phyloP scores from a whole-genome alignment of 2,888 invertebrate genomes.

The Sceliomorpha sp. region DNA sequence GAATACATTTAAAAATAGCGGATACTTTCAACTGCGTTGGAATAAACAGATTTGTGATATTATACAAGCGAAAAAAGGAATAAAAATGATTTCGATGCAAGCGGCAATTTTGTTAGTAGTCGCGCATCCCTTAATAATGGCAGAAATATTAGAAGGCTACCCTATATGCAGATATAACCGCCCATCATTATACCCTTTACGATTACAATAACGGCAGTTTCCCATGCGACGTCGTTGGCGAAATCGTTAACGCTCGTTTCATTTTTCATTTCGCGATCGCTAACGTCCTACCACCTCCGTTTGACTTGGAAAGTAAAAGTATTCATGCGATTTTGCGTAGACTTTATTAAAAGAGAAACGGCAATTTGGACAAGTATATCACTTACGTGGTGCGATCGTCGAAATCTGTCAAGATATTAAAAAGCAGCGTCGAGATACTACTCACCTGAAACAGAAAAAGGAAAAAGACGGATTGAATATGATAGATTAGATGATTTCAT shows the following conservation, averaged over 20 bases:
- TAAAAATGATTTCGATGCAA: too few species aligned
- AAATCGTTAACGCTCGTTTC: slow-evolving; percentile 50
- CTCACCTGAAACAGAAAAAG: slow-evolving; percentile 64
- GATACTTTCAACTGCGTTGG: too few species aligned
- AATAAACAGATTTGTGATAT: slow-evolving; percentile 1
- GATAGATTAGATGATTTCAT: slow-evolving; percentile 48
- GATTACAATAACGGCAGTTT: slow-evolving; percentile 45
- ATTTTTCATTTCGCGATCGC: slow-evolving; percentile 50
- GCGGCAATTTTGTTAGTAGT: too few species aligned
- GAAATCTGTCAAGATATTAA: slow-evolving; percentile 28
- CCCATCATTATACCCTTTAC: slow-evolving; percentile 38
- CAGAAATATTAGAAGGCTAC: slow-evolving; percentile 23
- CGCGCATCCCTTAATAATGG: too few species aligned
- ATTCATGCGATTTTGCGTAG: slow-evolving; percentile 14
- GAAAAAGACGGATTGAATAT: slow-evolving; percentile 46
- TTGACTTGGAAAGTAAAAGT: slow-evolving; percentile 29
- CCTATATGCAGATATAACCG: slow-evolving; percentile 26
- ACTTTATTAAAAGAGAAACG: slow-evolving; percentile 42
- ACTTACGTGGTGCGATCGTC: slow-evolving; percentile 39
- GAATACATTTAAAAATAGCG: slow-evolving; percentile 51
- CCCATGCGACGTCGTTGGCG: slow-evolving; percentile 40
- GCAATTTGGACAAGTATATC: slow-evolving; percentile 33
- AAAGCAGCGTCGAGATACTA: slow-evolving; percentile 40
- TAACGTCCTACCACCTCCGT: slow-evolving; percentile 8
- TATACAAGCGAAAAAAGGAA: too few species aligned